Base-by-base conservation (phyloP, 2,113 vertebrate species). In the Zootoca vivipara region DNA sequence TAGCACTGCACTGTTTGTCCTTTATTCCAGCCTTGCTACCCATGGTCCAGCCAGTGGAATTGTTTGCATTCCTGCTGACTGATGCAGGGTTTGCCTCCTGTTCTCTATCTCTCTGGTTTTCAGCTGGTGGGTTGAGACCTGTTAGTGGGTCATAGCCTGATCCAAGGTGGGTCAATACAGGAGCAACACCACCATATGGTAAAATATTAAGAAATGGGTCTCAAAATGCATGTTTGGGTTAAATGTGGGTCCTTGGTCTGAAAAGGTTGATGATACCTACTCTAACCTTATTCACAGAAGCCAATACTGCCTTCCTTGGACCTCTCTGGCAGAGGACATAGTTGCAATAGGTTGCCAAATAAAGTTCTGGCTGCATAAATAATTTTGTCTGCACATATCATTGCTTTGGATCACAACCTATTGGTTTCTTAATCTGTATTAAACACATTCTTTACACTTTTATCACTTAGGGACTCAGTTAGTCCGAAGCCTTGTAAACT, bases 401-500 rank as follows among this genome's bases (percentile, higher is more conserved):
- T 16, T 56, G 52, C 33, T 65, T 46, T 74, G 64, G 74, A 1
- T 79, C 52, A 38, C 77, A 0, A 74, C 78, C 10, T 42, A 20
- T 0, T 83, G 73, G 69, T 10, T 46, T 42, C 12, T 30, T 83
- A 78, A 0, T 5, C 75, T 89, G 84, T 74, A 70, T 75, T 93
- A 67, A 90, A 64, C 1, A 64, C 58, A 70, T 26, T 95, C 88
- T 94, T 78, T 80, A 38, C 20, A 89, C 46, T 93, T 87, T 91
- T 92, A 85, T 93, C 40, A 28, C 58, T 95, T 91, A 99, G 98
- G 96, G 95, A 95, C 98, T 94, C 98, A 98, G 94, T 95, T 98
- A 96, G 97, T 98, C 46, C 97, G 97, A 79, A 93, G 96, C 73
- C 95, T 98, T 91, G 98, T 97, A 18, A 98, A 97, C 94, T 98